Evolutionary conservation across 2,113 vertebrate species (phyloP).

Genomic region (Ctenomys sociabilis): DNA sequence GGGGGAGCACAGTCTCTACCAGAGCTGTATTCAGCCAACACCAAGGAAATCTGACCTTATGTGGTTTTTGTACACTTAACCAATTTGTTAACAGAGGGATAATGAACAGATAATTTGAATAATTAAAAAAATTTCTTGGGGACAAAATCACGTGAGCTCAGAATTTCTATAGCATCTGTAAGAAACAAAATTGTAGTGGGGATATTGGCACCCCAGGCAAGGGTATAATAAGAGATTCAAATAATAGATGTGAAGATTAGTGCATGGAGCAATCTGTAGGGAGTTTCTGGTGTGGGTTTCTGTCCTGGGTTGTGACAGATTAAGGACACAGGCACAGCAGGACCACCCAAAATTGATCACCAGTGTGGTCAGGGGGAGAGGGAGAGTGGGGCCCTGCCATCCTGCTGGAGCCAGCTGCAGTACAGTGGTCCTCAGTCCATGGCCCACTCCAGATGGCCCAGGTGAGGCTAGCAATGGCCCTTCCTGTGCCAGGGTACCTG

Average conservation of each 20-base stretch:
- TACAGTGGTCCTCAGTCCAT: not conserved
- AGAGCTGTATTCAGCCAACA: not conserved
- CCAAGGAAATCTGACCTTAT: not conserved
- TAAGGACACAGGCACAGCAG: not conserved
- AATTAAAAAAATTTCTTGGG: not conserved
- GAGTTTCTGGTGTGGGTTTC: not conserved
- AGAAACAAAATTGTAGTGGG: not conserved
- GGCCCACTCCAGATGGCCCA: not conserved
- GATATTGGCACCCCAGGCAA: not conserved
- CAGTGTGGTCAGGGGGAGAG: accelerated
- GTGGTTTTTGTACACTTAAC: not conserved
- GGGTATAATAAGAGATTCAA: not conserved
- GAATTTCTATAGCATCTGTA: not conserved
- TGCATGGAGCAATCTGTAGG: not conserved
- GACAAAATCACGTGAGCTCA: not conserved
- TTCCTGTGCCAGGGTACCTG: not conserved
- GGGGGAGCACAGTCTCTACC: not conserved
- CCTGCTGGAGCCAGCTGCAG: not conserved
- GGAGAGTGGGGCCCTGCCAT: not conserved
- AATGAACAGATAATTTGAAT: not conserved
- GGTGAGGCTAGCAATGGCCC: not conserved
- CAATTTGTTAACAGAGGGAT: not conserved
- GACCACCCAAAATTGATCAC: not conserved
- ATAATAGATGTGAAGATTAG: not conserved
- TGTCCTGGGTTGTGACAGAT: not conserved